These are phyloP conservation scores for Lepeophtheirus nordmannii DNA, from an alignment of 2,888 invertebrate genomes.

Conservation along the genomic window DNA sequence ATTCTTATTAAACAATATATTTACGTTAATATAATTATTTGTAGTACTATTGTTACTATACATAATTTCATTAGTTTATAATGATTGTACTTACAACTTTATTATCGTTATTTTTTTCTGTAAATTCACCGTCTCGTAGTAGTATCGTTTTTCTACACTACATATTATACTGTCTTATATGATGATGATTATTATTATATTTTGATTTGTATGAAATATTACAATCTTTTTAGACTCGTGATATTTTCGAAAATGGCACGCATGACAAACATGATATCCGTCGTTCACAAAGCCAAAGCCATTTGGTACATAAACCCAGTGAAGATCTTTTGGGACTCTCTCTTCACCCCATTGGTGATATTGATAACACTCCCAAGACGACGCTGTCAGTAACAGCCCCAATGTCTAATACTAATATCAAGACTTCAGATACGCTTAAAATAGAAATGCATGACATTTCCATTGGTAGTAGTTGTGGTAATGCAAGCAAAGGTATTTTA, in stretches of 20 bases:
- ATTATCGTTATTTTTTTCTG: too few relatives aligned
- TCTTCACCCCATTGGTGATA: constrained; percentile 5
- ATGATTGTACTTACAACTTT: too few relatives aligned
- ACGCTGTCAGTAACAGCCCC: not conserved
- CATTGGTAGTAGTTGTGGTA: not conserved
- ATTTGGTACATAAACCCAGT: constrained; percentile 14
- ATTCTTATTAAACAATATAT: too few relatives aligned
- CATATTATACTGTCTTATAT: too few relatives aligned
- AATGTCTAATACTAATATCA: not conserved
- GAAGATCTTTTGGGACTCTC: constrained; percentile 17
- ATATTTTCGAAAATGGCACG: not conserved
- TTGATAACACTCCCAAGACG: not conserved
- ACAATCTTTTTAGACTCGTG: not conserved
- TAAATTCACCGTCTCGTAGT: too few relatives aligned
- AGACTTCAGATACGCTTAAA: not conserved
- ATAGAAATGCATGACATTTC: not conserved
- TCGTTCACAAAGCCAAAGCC: not conserved
- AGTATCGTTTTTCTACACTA: too few relatives aligned
- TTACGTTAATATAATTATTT: too few relatives aligned
- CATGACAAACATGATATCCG: not conserved
- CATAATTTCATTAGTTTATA: too few relatives aligned
- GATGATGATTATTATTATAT: too few relatives aligned
- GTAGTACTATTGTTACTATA: too few relatives aligned
- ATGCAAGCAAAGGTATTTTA: not conserved
- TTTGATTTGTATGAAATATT: too few relatives aligned